phyloP scores from a whole-genome alignment of 2,888 invertebrate genomes.

The Andrena chrysosceles region DNA sequence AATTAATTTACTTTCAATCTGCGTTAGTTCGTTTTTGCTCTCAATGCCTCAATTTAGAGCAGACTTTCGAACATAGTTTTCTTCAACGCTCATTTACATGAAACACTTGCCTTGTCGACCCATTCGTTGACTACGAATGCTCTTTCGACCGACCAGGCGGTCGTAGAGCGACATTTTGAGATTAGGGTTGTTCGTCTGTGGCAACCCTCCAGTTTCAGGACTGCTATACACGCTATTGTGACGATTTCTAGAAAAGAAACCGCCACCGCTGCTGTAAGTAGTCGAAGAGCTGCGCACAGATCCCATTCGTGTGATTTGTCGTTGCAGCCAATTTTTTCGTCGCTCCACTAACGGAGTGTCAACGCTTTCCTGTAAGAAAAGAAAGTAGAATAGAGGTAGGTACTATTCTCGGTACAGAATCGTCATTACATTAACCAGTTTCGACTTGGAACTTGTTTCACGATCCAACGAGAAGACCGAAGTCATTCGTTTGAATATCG shows the following conservation, averaged over 20 bases:
- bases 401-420: background rate
- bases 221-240: constrained; percentile 91
- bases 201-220: constrained; percentile 85
- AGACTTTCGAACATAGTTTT: too few relatives aligned
- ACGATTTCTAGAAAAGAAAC: constrained; percentile 91
- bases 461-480: background rate
- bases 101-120: constrained; percentile 87
- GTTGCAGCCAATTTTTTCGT: constrained; percentile 94
- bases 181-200: constrained; percentile 81
- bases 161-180: constrained; percentile 94
- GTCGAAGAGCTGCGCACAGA: constrained; percentile 93
- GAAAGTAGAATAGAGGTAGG: background rate
- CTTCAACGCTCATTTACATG: background rate
- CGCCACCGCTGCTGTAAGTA: constrained; percentile 92
- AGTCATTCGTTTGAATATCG: constrained; percentile 8
- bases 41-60: too few relatives aligned
- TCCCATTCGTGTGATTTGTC: constrained; percentile 94
- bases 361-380: constrained; percentile 88
- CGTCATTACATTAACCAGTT: background rate
- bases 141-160: constrained; percentile 92
- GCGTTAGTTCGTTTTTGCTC: too few relatives aligned
- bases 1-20: too few relatives aligned
- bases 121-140: constrained; percentile 89
- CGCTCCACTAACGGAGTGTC: constrained; percentile 95
- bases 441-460: background rate